Conservation (phyloP, 2,888 invertebrate genomes). For the Ennomos quercinarius region DNA sequence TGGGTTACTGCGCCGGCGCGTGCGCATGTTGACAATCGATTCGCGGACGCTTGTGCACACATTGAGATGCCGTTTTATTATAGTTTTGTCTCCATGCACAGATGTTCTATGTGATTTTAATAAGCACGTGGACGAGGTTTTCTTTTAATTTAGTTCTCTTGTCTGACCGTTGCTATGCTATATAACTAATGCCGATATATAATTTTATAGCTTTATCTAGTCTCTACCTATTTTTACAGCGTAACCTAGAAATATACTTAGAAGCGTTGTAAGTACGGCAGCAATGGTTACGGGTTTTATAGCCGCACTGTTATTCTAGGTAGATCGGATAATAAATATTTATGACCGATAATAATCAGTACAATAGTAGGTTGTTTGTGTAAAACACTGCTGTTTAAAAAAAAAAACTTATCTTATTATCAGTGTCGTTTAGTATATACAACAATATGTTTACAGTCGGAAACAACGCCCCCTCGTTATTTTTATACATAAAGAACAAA, state of each 20-base stretch:
- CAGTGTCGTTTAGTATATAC: background rate
- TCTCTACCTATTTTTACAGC: too few relatives aligned
- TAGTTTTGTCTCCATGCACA: slow-evolving; percentile 3
- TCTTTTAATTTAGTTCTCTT: too few relatives aligned
- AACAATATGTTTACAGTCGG: background rate
- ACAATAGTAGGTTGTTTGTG: background rate
- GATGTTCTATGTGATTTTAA: too few relatives aligned
- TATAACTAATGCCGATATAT: too few relatives aligned
- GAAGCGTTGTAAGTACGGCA: too few relatives aligned
- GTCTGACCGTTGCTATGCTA: too few relatives aligned
- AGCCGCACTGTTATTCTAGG: too few relatives aligned
- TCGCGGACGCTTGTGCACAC: slow-evolving; percentile 10
- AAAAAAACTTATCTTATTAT: background rate
- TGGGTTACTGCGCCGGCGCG: slow-evolving; percentile 35
- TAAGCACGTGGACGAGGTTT: too few relatives aligned
- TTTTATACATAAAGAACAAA: background rate
- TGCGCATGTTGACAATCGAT: slow-evolving; percentile 37
- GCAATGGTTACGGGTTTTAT: too few relatives aligned
- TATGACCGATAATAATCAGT: slow-evolving; percentile 1
- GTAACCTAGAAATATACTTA: too few relatives aligned
- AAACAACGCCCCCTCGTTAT: slow-evolving; percentile 6
- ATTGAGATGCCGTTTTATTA: background rate
- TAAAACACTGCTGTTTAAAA: background rate
- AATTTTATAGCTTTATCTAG: too few relatives aligned
- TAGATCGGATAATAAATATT: background rate